Conservation (phyloP, 2,797 vertebrate species). For the Amphiprion clarkii region DNA sequence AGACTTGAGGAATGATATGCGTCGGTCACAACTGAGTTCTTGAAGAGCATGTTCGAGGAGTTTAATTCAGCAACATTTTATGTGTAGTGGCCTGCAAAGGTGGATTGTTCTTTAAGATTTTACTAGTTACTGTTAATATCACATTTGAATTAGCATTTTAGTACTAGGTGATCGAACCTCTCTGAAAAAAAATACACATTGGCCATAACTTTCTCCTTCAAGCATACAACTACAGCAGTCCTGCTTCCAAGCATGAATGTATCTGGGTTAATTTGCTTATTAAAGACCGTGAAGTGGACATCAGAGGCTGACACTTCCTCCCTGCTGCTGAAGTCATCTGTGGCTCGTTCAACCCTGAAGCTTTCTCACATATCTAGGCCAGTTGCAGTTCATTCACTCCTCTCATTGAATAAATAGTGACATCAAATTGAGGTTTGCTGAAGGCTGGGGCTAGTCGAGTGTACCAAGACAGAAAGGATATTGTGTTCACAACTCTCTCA, state of each 20-base stretch:
- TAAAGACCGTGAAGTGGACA: conserved; percentile 29
- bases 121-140: neutral
- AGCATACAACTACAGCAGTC: neutral
- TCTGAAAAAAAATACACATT: neutral
- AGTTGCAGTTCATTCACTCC: conserved; percentile 1
- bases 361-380: conserved; percentile 40
- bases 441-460: neutral
- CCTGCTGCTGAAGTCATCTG: conserved; percentile 25
- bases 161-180: neutral
- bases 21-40: no score
- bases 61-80: no score
- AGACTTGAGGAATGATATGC: no score
- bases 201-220: conserved; percentile 4
- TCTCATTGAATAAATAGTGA: conserved; percentile 17
- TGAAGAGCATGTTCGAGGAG: neutral
- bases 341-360: conserved; percentile 9
- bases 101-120: no score
- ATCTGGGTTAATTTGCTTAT: conserved; percentile 45
- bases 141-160: neutral
- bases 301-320: conserved; percentile 28
- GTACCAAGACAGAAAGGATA: neutral
- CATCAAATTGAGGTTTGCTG: neutral
- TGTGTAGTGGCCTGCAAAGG: no score
- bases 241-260: neutral
- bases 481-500: neutral